These are phyloP conservation scores for Xestia xanthographa DNA, from an alignment of 2,888 invertebrate genomes.

Conservation along the genomic window DNA sequence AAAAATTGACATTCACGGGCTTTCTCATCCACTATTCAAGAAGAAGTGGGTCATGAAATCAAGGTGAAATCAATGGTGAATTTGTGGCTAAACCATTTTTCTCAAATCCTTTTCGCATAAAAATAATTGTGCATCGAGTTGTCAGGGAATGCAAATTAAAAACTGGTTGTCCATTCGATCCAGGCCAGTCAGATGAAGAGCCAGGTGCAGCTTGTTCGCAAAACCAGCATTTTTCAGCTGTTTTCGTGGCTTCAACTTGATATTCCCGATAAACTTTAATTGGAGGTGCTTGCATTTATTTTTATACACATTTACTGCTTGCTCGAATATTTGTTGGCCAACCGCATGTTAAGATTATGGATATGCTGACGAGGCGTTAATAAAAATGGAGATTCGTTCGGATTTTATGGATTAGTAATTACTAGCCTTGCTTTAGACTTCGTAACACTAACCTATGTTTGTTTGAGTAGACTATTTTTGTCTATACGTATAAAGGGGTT, in stretches of 20 bases:
- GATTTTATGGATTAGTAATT: constrained; percentile 31
- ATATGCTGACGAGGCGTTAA: constrained; percentile 23
- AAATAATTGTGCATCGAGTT: neutral
- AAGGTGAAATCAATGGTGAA: no score
- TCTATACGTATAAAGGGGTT: neutral
- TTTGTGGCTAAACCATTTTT: neutral
- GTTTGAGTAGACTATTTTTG: neutral
- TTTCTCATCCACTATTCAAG: neutral
- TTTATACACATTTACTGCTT: constrained; percentile 49
- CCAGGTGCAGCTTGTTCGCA: constrained; percentile 1
- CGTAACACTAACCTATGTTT: constrained; percentile 1
- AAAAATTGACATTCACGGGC: neutral
- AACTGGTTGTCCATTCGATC: neutral
- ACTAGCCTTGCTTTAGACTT: neutral
- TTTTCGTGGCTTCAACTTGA: constrained; percentile 46
- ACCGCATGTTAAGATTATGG: constrained; percentile 48
- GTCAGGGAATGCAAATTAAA: neutral
- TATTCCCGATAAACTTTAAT: constrained; percentile 59
- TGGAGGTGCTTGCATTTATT: constrained; percentile 42
- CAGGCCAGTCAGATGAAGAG: neutral
- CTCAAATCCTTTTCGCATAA: neutral
- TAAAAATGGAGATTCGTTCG: constrained; percentile 11
- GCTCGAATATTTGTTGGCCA: constrained; percentile 29
- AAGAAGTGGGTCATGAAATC: neutral
- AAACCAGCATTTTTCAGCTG: constrained; percentile 14